These are phyloP conservation scores for Nebria ingens DNA, from an alignment of 1,140 invertebrate species.

Conservation along the genomic window DNA sequence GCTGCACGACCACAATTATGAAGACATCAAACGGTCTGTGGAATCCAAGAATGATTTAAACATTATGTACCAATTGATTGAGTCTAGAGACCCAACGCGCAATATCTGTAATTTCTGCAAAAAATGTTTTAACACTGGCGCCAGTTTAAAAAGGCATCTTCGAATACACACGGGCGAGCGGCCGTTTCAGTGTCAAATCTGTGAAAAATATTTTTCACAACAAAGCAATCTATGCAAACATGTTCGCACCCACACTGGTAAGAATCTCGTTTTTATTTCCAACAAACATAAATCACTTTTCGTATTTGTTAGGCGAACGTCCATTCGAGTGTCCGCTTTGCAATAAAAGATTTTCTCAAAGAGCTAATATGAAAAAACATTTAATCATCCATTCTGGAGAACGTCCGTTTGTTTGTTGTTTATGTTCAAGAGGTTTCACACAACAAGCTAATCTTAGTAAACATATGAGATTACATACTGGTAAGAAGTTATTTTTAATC, in stretches of 20 bases:
- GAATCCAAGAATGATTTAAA: not conserved
- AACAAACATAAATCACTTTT: not conserved
- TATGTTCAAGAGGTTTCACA: constrained; percentile 33
- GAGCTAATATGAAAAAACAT: constrained; percentile 16
- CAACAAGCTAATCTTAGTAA: constrained; percentile 17
- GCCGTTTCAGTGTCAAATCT: constrained; percentile 67
- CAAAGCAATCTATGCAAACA: constrained; percentile 16
- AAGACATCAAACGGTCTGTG: not conserved
- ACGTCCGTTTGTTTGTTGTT: constrained; percentile 34
- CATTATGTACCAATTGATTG: not conserved
- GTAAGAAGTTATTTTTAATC: no score
- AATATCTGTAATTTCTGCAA: not conserved
- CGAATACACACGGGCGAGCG: constrained; percentile 60
- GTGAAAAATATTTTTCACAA: constrained; percentile 49
- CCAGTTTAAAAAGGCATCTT: constrained; percentile 23
- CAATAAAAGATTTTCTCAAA: constrained; percentile 15
- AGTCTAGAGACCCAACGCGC: not conserved
- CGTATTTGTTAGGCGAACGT: not conserved
- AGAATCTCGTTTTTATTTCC: not conserved
- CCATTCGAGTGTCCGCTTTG: constrained; percentile 15
- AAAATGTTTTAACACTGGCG: not conserved
- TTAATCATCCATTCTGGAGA: constrained; percentile 25
- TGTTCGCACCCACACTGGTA: constrained; percentile 17
- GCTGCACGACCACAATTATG: not conserved
- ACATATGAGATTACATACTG: constrained; percentile 25